Base-by-base conservation (phyloP, 2,888 invertebrate species). In the Dorcus parallelipipedus region DNA sequence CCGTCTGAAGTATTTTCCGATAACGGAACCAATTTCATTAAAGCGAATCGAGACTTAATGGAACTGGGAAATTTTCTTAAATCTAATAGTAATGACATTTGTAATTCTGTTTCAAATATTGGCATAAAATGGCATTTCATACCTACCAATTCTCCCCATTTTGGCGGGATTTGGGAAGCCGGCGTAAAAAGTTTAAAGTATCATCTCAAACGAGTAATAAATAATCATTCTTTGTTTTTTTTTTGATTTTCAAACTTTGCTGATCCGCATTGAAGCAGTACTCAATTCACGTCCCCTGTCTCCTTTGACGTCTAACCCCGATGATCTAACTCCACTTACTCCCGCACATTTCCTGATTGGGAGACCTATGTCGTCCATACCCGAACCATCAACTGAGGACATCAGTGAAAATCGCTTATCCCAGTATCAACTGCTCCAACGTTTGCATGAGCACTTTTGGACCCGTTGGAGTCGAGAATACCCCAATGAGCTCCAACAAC, bases 81-180 rank as follows among this genome's bases (percentile, higher is more conserved):
- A 47, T 14, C n/a, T 14, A 47, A 47, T n/a, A 9, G 23, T 10
- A 14, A 9, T 9, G 9, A 47, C 41, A 9, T 41, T 9, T 41
- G n/a, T 9, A 10, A 41, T 10, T 41, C n/a, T 41, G n/a, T 47
- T 47, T 9, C 10, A 9, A 47, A 47, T 14, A 17, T 14, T 14
- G 48, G 48, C 23, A 47, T 47, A 47, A 10, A 9, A n/a, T 47
- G 48, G 17, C 17, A 47, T 20, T 47, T 47, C 17, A 47, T 47
- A 20, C 69, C 69, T 3, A 60, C 71, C 3, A 23, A 49, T 10
- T 56, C 59, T 3, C 58, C 58, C 9, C 64, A 70, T 40, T 69
- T 69, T 43, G 71, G 71, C 4, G 72, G 71, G 7, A 33, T 71
- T 7, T 70, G 68, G 70, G 72, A 73, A 43, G 62, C 69, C 3